Base-by-base conservation (phyloP, 2,888 invertebrate genomes). In the Pterostichus madidus region DNA sequence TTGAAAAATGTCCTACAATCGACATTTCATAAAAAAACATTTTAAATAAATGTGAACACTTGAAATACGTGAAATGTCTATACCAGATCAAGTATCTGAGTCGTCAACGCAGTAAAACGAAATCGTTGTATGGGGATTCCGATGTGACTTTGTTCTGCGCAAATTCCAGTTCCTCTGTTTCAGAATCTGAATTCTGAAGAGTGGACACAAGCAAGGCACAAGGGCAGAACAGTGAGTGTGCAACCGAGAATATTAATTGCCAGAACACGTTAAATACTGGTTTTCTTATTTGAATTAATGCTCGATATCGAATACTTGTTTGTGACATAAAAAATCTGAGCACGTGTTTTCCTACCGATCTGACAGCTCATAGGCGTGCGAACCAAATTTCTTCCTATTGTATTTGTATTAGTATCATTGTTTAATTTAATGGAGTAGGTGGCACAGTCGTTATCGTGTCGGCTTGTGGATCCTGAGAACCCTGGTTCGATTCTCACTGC, bases 211-310 rank as follows among this genome's bases (percentile, higher is more conserved):
- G n/a, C 13, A 15, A 24, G 35, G n/a, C 77, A 56, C 46, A 71
- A 71, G 46, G 71, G 46, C 44, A 75, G 4, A 6, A 75, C 5
- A 11, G 2, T 0, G 13, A 11, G n/a, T 7, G 13, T 35, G 11
- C 71, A 53, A 7, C 52, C 80, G 24, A 79, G 80, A 80, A 73
- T 80, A 73, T 80, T 80, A 80, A 80, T 80, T 80, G 53, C 49
- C 17, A 49, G 32, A 75, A 59, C 75, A 81, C 44, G 59, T 61
- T 31, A 56, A 80, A 75, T 81, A 81, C 81, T 59, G 81, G 81
- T 81, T 81, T 61, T 80, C 80, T 73, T 71, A 53, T 80, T 80
- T 80, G 71, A 68, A 71, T 80, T 52, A 39, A 52, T 39, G 31
- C 35, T 31, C 49, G 11, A 64, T 80, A 80, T 35, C 68, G 24